Conservation (phyloP, 2,888 invertebrate genomes). For the Phortica okadai region DNA sequence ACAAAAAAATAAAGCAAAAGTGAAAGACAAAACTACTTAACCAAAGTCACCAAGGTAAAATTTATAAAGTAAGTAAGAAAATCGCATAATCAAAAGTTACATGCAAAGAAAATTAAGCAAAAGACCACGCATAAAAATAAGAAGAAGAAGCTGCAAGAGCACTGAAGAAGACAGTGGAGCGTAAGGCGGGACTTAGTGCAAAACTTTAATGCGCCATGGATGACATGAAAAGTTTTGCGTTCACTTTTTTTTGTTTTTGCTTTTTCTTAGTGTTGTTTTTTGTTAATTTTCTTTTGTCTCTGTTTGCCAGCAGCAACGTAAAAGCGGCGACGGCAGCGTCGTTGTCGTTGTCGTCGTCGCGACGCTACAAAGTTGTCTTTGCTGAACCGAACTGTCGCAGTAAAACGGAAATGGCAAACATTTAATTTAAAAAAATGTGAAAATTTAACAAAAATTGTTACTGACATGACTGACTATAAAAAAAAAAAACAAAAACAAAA, state of each 20-base stretch:
- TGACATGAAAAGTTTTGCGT: constrained; percentile 9
- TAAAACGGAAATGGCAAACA: neutral
- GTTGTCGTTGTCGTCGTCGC: neutral
- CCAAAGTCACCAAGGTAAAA: constrained; percentile 3
- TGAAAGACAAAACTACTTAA: neutral
- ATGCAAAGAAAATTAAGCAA: constrained; percentile 3
- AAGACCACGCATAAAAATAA: constrained; percentile 3
- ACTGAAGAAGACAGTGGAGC: neutral
- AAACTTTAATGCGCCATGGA: constrained; percentile 15
- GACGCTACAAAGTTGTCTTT: too few relatives aligned
- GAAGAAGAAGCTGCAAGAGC: neutral
- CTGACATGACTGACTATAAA: neutral
- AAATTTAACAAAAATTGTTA: constrained; percentile 20
- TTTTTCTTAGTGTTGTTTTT: neutral
- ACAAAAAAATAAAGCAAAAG: neutral
- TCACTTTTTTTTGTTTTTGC: neutral
- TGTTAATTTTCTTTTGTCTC: neutral
- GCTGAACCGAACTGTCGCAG: neutral
- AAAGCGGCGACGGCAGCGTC: neutral
- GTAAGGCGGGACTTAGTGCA: neutral
- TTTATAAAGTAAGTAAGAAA: constrained; percentile 9
- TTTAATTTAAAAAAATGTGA: constrained; percentile 5
- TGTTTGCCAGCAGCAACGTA: neutral
- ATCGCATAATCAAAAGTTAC: constrained; percentile 22
- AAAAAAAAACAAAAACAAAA: constrained; percentile 3